Evolutionary conservation across 2,797 vertebrate genomes (phyloP).

Genomic region (Oreochromis mossambicus): DNA sequence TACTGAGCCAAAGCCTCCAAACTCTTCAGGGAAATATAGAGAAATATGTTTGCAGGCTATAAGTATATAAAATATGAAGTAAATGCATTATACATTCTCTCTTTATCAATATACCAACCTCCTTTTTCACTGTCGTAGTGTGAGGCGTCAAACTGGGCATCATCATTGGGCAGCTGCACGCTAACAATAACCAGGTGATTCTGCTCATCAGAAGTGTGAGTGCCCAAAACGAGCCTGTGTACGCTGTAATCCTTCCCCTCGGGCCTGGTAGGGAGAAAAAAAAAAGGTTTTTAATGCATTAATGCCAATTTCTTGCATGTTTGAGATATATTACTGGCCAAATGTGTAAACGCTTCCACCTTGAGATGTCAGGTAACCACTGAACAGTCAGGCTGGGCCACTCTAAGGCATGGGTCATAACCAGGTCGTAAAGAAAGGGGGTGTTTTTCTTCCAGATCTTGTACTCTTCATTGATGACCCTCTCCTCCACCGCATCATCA

Average conservation of each 20-base stretch:
- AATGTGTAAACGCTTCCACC: constrained; percentile 65
- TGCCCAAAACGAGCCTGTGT: constrained; percentile 91
- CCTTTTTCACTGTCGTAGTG: constrained; percentile 98
- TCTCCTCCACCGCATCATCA: constrained; percentile 96
- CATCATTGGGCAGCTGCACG: constrained; percentile 94
- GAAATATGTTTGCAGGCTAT: not conserved
- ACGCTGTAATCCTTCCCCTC: constrained; percentile 98
- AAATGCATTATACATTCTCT: not conserved
- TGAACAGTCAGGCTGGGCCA: constrained; percentile 98
- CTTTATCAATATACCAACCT: constrained; percentile 69
- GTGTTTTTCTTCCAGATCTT: constrained; percentile 99
- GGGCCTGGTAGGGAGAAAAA: constrained; percentile 70
- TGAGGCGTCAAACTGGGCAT: constrained; percentile 95
- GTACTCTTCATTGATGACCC: constrained; percentile 97
- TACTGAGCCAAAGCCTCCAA: constrained; percentile 95
- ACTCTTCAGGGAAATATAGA: constrained; percentile 72
- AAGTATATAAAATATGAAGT: not conserved
- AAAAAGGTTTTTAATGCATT: not conserved
- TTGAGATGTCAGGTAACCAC: constrained; percentile 97
- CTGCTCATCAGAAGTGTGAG: constrained; percentile 95
- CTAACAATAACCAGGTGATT: constrained; percentile 97
- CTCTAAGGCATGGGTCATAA: constrained; percentile 97
- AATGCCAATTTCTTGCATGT: not conserved
- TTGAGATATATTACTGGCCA: not conserved
- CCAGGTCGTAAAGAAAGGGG: constrained; percentile 95